Base-by-base conservation (phyloP, 2,113 vertebrate genomes). In the Mus pahari region DNA sequence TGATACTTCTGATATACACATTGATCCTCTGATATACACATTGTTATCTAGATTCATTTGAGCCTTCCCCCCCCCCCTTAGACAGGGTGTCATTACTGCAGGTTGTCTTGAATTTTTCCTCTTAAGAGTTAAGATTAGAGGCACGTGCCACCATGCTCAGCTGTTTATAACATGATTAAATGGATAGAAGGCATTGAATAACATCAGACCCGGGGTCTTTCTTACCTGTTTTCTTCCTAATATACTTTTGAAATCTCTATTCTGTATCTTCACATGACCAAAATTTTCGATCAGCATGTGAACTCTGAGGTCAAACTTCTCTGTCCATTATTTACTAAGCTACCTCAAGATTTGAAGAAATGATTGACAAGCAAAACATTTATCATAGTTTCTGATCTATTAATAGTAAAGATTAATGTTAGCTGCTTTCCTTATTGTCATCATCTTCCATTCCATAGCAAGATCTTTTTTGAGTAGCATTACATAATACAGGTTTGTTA, bases 341-440 rank as follows among this genome's bases (percentile, higher is more conserved):
- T 94, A 81, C 89, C 71, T 97, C 86, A 95, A 82, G 94, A 94
- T 92, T 96, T 97, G 60, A 78, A 42, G 50, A 58, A 68, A 31
- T 95, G 92, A 97, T 70, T 88, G 77, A 68, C 81, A 71, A 90
- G 91, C 87, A 78, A 90, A 94, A 60, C n/a, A 73, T 78, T 95
- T 75, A 91, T 53, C 77, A 73, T 22, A 95, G 71, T 93, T 45
- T 94, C 82, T 90, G 62, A 42, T 73, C 36, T 64, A 48, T 64
- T 92, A 20, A 78, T 74, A 88, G 75, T 86, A 78, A 36, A 81
- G 24, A 94, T 71, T 89, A 83, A 70, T 93, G 66, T 90, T 84
- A 90, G 79, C 62, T 93, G 66, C 68, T 94, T 78, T 94, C 86
- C 70, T 89, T 78, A 28, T n/a, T 77, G 36, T 77, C 71, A 36